These are phyloP conservation scores for Melieria crassipennis DNA, from an alignment of 2,888 invertebrate genomes.

Conservation along the genomic window DNA sequence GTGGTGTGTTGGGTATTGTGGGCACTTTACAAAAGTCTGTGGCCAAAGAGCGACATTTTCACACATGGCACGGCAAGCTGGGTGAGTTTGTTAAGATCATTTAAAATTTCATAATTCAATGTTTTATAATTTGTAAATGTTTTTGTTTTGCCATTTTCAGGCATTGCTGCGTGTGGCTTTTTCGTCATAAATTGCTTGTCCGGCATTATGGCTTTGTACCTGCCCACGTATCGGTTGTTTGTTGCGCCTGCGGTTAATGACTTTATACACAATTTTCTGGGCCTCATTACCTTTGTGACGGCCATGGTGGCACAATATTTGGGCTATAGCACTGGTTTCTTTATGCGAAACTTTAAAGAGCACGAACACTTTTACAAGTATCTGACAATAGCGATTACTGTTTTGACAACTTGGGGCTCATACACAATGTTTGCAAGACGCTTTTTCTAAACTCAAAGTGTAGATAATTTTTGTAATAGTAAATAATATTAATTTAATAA, in stretches of 20 bases:
- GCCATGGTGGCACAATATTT: conserved; percentile 56
- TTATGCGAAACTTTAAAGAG: conserved; percentile 53
- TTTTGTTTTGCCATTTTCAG: conserved; percentile 39
- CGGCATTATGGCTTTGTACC: conserved; percentile 46
- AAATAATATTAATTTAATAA: no score
- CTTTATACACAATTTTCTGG: conserved; percentile 51
- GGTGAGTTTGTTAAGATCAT: conserved; percentile 45
- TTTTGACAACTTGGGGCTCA: conserved; percentile 41
- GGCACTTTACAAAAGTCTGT: conserved; percentile 55
- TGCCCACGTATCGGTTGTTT: conserved; percentile 37
- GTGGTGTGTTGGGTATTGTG: conserved; percentile 55
- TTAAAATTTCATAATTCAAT: neutral
- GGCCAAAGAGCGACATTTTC: conserved; percentile 55
- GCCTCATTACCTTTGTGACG: conserved; percentile 50
- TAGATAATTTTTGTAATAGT: no score
- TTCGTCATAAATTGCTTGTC: conserved; percentile 48
- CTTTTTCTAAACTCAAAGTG: conserved; percentile 14
- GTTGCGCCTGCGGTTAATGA: conserved; percentile 37
- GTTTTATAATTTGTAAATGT: neutral
- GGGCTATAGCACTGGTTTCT: conserved; percentile 60
- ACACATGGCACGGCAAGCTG: conserved; percentile 54
- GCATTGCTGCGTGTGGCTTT: conserved; percentile 54
- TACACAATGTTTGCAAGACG: conserved; percentile 33
- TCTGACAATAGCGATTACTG: conserved; percentile 47
- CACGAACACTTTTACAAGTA: conserved; percentile 49